Evolutionary conservation across 2,797 vertebrate species (phyloP).

Genomic region (Peromyscus melanophrys): DNA sequence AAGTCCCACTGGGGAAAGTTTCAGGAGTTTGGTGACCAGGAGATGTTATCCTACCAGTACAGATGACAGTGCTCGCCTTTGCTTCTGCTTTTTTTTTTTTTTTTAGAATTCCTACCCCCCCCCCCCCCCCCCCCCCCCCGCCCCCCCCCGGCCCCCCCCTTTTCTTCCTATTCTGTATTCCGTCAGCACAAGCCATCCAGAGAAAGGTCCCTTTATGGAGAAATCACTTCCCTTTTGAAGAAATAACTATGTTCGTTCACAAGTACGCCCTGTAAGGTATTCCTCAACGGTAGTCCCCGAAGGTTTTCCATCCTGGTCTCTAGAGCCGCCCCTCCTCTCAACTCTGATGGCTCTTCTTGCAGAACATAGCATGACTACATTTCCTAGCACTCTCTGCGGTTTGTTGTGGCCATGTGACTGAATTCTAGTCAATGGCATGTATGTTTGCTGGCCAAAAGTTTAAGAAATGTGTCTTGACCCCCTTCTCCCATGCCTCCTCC

Average conservation of each 20-base stretch:
- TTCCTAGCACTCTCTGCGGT: constrained; percentile 50
- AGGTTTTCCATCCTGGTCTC: neutral
- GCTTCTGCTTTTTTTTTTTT: neutral
- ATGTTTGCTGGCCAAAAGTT: constrained; percentile 42
- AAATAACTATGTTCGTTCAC: constrained; percentile 18
- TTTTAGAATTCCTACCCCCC: too few species aligned
- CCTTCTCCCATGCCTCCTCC: neutral
- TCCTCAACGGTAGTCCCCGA: neutral
- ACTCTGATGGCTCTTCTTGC: neutral
- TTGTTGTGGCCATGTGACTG: neutral
- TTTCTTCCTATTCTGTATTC: neutral
- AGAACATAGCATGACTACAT: constrained; percentile 26
- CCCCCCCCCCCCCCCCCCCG: too few species aligned
- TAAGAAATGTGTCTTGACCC: neutral
- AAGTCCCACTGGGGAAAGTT: neutral
- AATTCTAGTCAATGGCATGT: constrained; percentile 21
- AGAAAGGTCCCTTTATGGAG: constrained; percentile 5
- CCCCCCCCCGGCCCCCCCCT: neutral
- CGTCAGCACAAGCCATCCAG: neutral
- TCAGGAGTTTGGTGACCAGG: neutral
- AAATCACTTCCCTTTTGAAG: constrained; percentile 29
- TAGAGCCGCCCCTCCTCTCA: neutral
- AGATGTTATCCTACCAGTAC: neutral
- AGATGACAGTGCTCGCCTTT: neutral
- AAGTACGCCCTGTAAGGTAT: neutral